A percentile compares a stretch with the other conserved stretches of the same genome.
These are phyloP conservation scores for Leistus spinibarbis DNA, from an alignment of 2,888 invertebrate genomes.

Conservation along the genomic window DNA sequence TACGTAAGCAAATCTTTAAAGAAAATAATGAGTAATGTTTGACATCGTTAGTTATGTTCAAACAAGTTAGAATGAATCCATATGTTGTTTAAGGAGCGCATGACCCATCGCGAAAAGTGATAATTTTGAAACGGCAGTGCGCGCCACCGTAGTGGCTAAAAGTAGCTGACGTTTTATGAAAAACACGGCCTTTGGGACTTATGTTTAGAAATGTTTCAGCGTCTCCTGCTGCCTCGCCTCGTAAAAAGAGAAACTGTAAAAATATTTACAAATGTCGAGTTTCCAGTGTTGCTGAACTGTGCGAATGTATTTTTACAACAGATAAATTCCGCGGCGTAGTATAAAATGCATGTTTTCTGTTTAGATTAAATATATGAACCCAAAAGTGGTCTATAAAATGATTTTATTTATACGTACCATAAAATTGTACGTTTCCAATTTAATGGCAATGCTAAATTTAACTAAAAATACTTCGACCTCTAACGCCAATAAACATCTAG, in stretches of 20 bases:
- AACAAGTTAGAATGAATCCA: background rate
- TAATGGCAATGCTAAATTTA: background rate
- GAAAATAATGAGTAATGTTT: background rate
- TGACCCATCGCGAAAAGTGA: background rate
- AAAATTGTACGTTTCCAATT: background rate
- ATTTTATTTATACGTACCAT: background rate
- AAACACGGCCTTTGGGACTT: background rate
- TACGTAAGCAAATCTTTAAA: background rate
- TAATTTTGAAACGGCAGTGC: background rate
- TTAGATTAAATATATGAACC: background rate
- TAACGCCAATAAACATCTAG: background rate
- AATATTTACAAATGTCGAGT: conserved; percentile 1
- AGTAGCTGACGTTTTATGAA: background rate
- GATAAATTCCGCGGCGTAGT: background rate
- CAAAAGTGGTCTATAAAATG: conserved; percentile 6
- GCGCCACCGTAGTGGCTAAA: background rate
- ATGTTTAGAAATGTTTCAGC: background rate
- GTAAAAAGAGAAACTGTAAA: background rate
- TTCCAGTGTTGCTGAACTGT: background rate
- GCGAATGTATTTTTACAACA: background rate
- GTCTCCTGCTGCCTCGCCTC: background rate
- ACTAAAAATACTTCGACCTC: background rate
- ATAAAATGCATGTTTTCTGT: background rate
- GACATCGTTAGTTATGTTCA: background rate
- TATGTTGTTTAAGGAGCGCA: background rate